Base-by-base conservation (phyloP, 2,113 vertebrate genomes). In the Apus apus region DNA sequence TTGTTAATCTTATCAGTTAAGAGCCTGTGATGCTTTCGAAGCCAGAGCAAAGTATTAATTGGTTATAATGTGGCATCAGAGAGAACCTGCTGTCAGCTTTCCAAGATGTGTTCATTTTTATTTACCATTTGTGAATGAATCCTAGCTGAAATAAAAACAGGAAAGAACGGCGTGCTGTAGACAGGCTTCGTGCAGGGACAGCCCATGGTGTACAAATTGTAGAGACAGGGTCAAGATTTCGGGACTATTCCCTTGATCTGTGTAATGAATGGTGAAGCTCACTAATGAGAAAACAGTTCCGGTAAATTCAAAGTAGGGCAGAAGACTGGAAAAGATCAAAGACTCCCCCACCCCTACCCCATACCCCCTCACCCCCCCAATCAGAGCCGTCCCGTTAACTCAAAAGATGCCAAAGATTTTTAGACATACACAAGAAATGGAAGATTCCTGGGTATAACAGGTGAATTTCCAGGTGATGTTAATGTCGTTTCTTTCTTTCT, bases 251-350 rank as follows among this genome's bases (percentile, higher is more conserved):
- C 72, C 56, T 81, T 95, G 85, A 95, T 71, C 94, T 45, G 2
- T 95, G 43, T 93, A 95, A 94, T 96, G 76, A 94, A 68, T 61
- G 80, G 64, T 81, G 74, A 92, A 87, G 64, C 92, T 95, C 46
- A 58, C 91, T 96, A 96, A 95, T 91, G 82, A 96, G 89, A 89
- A 93, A 87, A 88, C 70, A 77, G 89, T 96, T 96, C 94, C 19
- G 25, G 91, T 92, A 85, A 77, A 93, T 89, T 90, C 84, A 51
- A 30, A 95, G 58, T 66, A 80, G 57, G 65, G 50, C 78, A 92
- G 65, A 71, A 72, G 40, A 67, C 67, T 93, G 40, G n/a, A 54
- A 87, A 72, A 89, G 72, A 77, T 95, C 87, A 95, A 89, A 88
- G 66, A 9, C 6, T 26, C 5, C 3, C 5, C n/a, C n/a, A n/a